Base-by-base conservation (phyloP, 2,113 vertebrate species). In the Trogon surrucura region DNA sequence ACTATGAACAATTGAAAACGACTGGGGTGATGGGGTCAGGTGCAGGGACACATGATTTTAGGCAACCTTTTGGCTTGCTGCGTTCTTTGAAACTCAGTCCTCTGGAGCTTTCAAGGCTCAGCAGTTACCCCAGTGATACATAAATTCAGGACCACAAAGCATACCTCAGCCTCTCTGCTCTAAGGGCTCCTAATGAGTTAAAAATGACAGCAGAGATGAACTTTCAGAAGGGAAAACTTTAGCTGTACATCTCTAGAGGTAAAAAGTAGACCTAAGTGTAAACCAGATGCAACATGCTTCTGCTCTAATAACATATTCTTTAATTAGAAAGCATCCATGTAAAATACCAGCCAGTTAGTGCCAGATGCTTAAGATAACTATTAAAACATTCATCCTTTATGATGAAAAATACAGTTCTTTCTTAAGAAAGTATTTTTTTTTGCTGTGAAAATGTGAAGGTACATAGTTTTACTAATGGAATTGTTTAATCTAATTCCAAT, bases 61-160 rank as follows among this genome's bases (percentile, higher is more conserved):
- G 82, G 90, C 94, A 96, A 94, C 93, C 92, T 96, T 79, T 95
- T 80, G 93, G 57, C 85, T 92, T 85, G 92, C 72, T 30, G 32
- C 13, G 16, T 65, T 86, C 88, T 97, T 96, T 96, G 91, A 93
- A 96, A 93, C 71, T 82, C 62, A 32, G 84, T 27, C 66, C 87
- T 92, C 41, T 41, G 41, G 78, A 93, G 94, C 62, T 85, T 85
- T 89, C 71, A 75, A 80, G 84, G 84, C 84, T 95, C 81, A 77
- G 13, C 70, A 2, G 36, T 95, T 95, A 91, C 91, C 66, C 27
- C 41, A 77, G 74, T 23, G 70, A 81, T 23, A 77, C 32, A 80
- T 51, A 82, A 88, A 95, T 87, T 67, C 74, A 57, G 30, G 67
- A 69, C 11, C 8, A 5, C 91, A 82, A 92, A 81, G 89, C 91